These are phyloP conservation scores for Sebastes vulpes DNA, from an alignment of 2,797 vertebrate genomes.

Conservation along the genomic window DNA sequence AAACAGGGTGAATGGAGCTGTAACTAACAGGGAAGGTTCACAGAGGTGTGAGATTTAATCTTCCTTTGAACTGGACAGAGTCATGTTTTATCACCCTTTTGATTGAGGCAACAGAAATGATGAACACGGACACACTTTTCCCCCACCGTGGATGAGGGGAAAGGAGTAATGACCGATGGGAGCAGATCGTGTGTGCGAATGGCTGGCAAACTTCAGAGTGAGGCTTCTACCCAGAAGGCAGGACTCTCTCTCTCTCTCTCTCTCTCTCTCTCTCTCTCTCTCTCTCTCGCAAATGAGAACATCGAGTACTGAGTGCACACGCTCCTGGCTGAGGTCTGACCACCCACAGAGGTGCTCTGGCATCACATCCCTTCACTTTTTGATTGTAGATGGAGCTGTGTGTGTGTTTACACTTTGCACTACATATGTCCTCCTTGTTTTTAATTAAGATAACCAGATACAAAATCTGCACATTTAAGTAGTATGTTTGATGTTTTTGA, in stretches of 20 bases:
- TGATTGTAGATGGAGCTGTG: neutral
- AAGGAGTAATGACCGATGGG: slow-evolving; percentile 6
- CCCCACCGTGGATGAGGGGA: neutral
- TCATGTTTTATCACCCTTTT: slow-evolving; percentile 1
- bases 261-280: neutral
- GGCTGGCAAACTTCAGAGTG: slow-evolving; percentile 36
- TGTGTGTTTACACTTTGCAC: neutral
- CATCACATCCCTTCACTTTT: neutral
- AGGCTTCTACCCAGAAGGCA: slow-evolving; percentile 20
- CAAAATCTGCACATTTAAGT: neutral
- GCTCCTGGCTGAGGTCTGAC: slow-evolving; percentile 23
- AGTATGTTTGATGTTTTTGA: neutral
- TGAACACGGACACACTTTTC: slow-evolving; percentile 5
- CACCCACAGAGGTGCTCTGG: slow-evolving; percentile 26
- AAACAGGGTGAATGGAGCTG: neutral
- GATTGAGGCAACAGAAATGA: slow-evolving; percentile 8
- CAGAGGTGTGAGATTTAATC: neutral
- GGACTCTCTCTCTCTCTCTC: slow-evolving; percentile 15
- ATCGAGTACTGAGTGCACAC: slow-evolving; percentile 18
- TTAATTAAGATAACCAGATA: neutral
- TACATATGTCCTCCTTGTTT: neutral
- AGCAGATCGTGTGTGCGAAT: slow-evolving; percentile 13
- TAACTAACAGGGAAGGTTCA: neutral
- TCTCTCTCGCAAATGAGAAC: slow-evolving; percentile 46
- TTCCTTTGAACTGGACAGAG: neutral